phyloP scores from a whole-genome alignment of 2,113 vertebrate species.

The Rattus rattus region DNA sequence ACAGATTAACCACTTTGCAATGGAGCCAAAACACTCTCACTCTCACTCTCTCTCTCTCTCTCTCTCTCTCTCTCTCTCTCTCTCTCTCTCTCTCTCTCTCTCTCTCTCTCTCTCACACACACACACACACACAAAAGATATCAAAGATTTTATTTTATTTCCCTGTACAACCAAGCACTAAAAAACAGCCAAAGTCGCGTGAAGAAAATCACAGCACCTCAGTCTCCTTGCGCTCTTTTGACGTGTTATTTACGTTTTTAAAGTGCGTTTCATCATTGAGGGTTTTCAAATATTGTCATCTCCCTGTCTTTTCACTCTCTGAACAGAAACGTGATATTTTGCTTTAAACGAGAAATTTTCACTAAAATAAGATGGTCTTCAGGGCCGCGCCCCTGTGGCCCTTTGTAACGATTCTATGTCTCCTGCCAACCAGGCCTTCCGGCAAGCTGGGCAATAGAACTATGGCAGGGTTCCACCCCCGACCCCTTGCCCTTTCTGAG shows the following conservation, averaged over 20 bases:
- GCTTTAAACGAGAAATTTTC: neutral
- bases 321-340: neutral
- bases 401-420: neutral
- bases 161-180: neutral
- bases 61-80: neutral
- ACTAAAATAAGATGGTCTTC: neutral
- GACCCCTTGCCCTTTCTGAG: neutral
- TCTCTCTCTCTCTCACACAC: neutral
- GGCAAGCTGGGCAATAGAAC: no score
- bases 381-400: neutral
- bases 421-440: neutral
- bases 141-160: constrained; percentile 24
- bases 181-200: neutral
- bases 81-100: neutral
- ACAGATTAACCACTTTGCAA: neutral
- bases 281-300: neutral
- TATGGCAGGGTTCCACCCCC: no score
- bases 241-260: neutral
- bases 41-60: neutral
- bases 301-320: constrained; percentile 10
- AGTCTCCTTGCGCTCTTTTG: neutral
- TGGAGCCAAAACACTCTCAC: neutral
- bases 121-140: neutral
- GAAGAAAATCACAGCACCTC: neutral
- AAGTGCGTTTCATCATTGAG: neutral